Evolutionary conservation across 2,888 invertebrate species (phyloP).

Genomic region (Malthinus seriepunctatus): DNA sequence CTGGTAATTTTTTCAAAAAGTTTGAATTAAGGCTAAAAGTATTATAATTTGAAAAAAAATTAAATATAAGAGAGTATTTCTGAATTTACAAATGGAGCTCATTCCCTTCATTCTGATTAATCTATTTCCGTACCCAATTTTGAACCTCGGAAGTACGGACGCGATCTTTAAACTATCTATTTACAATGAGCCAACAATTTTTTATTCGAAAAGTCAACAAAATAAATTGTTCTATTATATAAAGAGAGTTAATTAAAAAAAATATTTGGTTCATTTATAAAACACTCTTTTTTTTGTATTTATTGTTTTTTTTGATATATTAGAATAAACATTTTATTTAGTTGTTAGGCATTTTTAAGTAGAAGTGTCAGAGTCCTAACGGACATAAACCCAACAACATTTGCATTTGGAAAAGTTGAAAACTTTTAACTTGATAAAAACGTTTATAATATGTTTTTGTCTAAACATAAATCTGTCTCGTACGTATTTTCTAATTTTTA

Average conservation of each 20-base stretch:
- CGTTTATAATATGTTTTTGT: constrained; percentile 4
- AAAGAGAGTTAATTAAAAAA: background rate
- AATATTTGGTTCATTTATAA: background rate
- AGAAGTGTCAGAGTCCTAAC: constrained; percentile 3
- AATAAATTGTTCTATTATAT: constrained; percentile 6
- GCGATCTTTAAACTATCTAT: constrained; percentile 7
- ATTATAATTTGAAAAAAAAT: background rate
- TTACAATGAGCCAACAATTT: constrained; percentile 7
- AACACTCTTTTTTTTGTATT: background rate
- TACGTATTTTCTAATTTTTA: background rate
- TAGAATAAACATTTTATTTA: background rate
- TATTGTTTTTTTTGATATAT: too few species aligned
- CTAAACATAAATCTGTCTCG: constrained; percentile 2
- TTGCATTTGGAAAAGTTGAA: constrained; percentile 4
- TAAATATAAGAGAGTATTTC: constrained; percentile 1
- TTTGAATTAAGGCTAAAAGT: background rate
- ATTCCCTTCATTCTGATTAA: constrained; percentile 3
- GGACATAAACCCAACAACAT: constrained; percentile 1
- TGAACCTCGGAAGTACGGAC: constrained; percentile 6
- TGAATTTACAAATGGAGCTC: constrained; percentile 5
- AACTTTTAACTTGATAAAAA: constrained; percentile 5
- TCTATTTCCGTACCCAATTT: constrained; percentile 7
- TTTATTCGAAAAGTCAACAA: constrained; percentile 5
- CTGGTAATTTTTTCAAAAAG: too few species aligned
- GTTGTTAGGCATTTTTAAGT: constrained; percentile 4